Percentiles rank a stretch among this genome's conserved stretches.
These are phyloP conservation scores for Gavia stellata DNA, from an alignment of 2,113 vertebrate species.

Conservation along the genomic window DNA sequence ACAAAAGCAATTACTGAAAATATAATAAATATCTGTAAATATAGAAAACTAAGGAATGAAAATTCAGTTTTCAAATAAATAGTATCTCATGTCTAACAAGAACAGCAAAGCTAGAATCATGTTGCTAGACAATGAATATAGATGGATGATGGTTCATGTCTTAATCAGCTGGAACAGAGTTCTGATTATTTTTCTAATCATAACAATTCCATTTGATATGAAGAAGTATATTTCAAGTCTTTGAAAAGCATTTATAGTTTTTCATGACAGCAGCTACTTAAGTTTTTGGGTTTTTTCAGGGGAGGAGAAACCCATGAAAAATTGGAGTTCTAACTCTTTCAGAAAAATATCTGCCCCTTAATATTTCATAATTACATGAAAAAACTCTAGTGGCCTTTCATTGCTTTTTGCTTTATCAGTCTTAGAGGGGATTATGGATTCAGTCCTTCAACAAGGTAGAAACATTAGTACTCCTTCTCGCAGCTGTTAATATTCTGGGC, in stretches of 20 bases:
- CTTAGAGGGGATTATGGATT: neutral
- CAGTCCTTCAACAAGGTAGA: neutral
- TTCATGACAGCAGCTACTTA: neutral
- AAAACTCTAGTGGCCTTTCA: neutral
- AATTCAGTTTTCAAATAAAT: neutral
- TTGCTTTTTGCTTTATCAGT: neutral
- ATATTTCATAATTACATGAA: neutral
- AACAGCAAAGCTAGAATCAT: neutral
- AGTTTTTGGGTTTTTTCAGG: neutral
- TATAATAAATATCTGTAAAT: neutral
- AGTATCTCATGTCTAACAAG: neutral
- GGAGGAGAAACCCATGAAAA: neutral
- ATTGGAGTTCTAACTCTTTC: neutral
- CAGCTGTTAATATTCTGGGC: neutral
- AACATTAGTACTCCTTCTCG: neutral
- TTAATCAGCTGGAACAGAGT: neutral
- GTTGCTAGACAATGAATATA: neutral
- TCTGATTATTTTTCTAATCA: neutral
- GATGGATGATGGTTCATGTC: neutral
- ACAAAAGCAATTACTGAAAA: neutral
- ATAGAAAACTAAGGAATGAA: neutral
- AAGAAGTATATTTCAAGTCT: neutral
- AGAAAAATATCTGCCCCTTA: neutral
- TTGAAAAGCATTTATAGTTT: neutral
- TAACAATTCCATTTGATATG: neutral